Conservation (phyloP, 2,888 invertebrate species). For the Parnassius orleans region DNA sequence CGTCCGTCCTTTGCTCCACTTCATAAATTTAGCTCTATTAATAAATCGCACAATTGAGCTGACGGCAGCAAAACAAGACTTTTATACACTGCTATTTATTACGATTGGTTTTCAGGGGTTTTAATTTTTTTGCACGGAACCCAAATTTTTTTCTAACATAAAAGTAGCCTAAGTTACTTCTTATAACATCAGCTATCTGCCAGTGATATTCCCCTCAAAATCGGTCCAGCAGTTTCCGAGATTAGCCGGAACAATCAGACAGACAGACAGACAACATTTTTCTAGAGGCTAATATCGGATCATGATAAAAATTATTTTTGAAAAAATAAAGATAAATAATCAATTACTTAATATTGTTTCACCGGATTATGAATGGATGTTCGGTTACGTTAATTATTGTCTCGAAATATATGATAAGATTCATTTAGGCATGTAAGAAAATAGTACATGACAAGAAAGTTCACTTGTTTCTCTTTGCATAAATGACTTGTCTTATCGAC, state of each 20-base stretch:
- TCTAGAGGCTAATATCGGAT: neutral
- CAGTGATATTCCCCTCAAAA: too few species aligned
- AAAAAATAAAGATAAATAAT: neutral
- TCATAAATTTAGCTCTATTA: slow-evolving; percentile 38
- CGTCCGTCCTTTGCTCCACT: slow-evolving; percentile 53
- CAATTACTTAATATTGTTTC: neutral
- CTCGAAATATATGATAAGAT: slow-evolving; percentile 6
- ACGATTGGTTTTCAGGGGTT: too few species aligned
- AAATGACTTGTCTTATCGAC: slow-evolving; percentile 27
- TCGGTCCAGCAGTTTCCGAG: too few species aligned
- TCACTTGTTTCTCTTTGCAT: slow-evolving; percentile 28
- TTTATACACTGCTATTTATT: neutral
- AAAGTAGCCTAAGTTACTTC: too few species aligned
- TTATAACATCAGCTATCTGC: too few species aligned
- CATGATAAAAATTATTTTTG: neutral
- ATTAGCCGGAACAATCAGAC: too few species aligned
- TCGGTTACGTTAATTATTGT: slow-evolving; percentile 1
- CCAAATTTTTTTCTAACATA: too few species aligned
- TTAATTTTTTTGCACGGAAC: too few species aligned
- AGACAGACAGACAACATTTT: too few species aligned
- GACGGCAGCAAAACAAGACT: neutral
- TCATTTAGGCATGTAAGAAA: slow-evolving; percentile 12
- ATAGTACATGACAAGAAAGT: slow-evolving; percentile 27
- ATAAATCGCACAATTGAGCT: slow-evolving; percentile 28
- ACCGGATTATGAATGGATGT: neutral